Conservation (phyloP, 2,113 vertebrate genomes). For the Hydrolagus affinis region DNA sequence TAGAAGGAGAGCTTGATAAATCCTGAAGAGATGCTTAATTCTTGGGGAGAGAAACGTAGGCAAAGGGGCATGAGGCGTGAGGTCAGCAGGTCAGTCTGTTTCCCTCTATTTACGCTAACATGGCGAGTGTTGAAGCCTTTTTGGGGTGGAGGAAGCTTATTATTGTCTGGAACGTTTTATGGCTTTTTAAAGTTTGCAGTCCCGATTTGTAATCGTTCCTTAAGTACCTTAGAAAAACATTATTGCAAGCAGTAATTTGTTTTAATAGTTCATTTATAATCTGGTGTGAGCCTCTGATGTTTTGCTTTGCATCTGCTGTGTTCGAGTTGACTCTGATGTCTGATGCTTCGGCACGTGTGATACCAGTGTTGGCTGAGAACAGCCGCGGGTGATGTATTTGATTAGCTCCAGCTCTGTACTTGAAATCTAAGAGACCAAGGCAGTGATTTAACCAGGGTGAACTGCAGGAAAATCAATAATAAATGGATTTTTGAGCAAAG, state of each 20-base stretch:
- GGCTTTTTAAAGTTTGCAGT: constrained; percentile 14
- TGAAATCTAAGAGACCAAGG: background rate
- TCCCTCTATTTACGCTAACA: no score
- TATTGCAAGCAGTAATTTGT: constrained; percentile 10
- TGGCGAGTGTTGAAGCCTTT: no score
- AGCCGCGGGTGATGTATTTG: background rate
- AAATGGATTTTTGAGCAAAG: background rate
- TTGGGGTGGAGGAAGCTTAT: no score
- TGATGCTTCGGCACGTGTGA: background rate
- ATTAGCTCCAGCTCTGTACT: background rate
- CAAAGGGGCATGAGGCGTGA: no score
- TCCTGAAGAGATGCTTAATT: no score
- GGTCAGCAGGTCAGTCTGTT: no score
- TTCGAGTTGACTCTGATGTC: background rate
- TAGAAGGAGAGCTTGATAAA: no score
- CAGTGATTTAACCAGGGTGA: background rate
- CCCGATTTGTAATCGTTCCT: constrained; percentile 17
- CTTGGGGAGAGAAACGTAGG: no score
- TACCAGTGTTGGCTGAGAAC: background rate
- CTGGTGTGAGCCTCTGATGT: background rate
- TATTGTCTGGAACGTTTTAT: no score
- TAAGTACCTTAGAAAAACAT: constrained; percentile 26
- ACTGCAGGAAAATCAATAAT: background rate
- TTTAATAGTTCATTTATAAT: constrained; percentile 28
- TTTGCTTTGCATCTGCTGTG: background rate